phyloP scores from a whole-genome alignment of 2,888 invertebrate species.

The Nemurella pictetii region DNA sequence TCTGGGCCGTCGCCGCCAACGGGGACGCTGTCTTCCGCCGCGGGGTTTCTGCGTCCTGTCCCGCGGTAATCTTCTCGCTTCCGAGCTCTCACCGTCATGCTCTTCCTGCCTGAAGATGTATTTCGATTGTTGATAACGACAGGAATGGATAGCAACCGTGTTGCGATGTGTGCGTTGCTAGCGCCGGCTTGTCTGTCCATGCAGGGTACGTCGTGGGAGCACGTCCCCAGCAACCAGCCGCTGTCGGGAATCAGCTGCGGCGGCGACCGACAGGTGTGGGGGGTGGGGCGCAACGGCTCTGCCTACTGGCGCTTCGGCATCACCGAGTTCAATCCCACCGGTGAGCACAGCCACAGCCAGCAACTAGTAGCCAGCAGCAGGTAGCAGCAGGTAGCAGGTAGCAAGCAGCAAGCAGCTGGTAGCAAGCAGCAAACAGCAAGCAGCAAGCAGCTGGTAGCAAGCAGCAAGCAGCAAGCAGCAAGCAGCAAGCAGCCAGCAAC shows the following conservation, averaged over 20 bases:
- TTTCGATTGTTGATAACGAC: too few species aligned
- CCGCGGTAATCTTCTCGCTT: conserved; percentile 62
- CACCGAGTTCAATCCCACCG: conserved; percentile 65
- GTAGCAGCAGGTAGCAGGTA: too few species aligned
- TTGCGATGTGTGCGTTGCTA: too few species aligned
- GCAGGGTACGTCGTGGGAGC: conserved; percentile 77
- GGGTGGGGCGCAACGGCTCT: conserved; percentile 82
- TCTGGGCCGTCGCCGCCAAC: conserved; percentile 85
- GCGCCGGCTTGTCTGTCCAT: conserved; percentile 26
- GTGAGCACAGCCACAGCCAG: too few species aligned
- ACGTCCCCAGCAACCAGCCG: conserved; percentile 79
- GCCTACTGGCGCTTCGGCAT: conserved; percentile 80
- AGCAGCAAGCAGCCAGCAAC: too few species aligned
- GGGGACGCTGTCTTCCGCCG: conserved; percentile 84
- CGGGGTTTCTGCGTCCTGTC: conserved; percentile 73
- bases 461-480: too few species aligned
- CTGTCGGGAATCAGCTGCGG: conserved; percentile 75
- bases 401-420: too few species aligned
- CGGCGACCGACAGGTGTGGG: conserved; percentile 75
- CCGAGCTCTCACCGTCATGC: too few species aligned
- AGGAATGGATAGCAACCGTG: neutral
- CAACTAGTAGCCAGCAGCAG: too few species aligned
- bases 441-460: too few species aligned
- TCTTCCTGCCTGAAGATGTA: neutral
- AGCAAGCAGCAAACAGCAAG: too few species aligned